Percentiles rank a stretch among this genome's conserved stretches.
These are phyloP conservation scores for Prunella fulvescens DNA, from an alignment of 2,113 vertebrate genomes.

Conservation along the genomic window DNA sequence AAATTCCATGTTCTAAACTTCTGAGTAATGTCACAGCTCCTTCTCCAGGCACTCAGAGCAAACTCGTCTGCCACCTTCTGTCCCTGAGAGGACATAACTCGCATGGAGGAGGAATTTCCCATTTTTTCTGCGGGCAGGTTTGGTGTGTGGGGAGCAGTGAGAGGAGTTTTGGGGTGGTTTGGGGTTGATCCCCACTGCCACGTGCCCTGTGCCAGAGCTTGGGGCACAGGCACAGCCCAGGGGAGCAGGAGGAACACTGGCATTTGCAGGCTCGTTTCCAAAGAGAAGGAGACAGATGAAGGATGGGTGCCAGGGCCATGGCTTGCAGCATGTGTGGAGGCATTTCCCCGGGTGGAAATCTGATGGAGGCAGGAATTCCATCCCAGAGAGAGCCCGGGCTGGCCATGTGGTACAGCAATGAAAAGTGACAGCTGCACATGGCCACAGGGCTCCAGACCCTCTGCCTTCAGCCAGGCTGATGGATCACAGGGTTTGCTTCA, in stretches of 20 bases:
- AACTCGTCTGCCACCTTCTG: conserved; percentile 67
- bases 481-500: background rate
- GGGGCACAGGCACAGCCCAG: background rate
- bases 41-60: background rate
- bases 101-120: fast-evolving
- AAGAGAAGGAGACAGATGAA: background rate
- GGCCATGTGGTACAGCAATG: background rate
- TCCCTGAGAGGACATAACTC: background rate
- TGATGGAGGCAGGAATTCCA: background rate
- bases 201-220: fast-evolving
- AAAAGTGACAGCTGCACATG: background rate
- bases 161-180: background rate
- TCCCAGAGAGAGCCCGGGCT: background rate
- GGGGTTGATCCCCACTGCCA: background rate
- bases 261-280: background rate
- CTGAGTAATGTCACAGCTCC: fast-evolving
- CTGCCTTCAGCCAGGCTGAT: background rate
- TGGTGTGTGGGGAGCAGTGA: fast-evolving
- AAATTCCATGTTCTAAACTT: background rate
- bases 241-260: background rate
- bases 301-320: background rate
- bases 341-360: background rate
- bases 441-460: background rate
- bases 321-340: background rate
- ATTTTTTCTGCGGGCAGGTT: background rate